phyloP scores from a whole-genome alignment of 1,140 invertebrate genomes.

The Euborellia annulipes region DNA sequence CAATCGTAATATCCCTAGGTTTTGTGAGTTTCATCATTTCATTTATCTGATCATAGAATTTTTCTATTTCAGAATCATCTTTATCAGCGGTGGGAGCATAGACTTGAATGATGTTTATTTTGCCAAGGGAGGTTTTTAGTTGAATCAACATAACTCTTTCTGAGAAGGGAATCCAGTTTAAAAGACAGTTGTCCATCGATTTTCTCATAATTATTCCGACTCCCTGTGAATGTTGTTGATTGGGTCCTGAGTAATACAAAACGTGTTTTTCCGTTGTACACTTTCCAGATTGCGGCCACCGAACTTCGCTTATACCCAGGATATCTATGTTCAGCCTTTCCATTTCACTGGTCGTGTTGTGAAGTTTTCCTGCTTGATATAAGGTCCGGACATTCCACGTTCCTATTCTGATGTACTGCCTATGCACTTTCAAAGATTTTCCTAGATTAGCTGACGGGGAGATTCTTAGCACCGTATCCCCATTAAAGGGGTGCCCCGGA shows the following conservation, averaged over 20 bases:
- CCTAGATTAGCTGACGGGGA: too few species aligned
- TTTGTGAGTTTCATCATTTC: too few species aligned
- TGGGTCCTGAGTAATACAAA: background rate
- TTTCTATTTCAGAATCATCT: background rate
- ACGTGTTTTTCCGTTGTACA: background rate
- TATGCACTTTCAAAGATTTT: too few species aligned
- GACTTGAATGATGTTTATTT: background rate
- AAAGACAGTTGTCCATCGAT: background rate
- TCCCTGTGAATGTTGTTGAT: slow-evolving; percentile 2
- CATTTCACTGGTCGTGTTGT: slow-evolving; percentile 3
- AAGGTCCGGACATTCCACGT: slow-evolving; percentile 5
- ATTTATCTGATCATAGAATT: too few species aligned
- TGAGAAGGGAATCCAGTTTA: too few species aligned
- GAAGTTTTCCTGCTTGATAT: slow-evolving; percentile 1
- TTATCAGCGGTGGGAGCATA: background rate
- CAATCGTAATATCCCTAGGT: too few species aligned
- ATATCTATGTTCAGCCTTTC: slow-evolving; percentile 3
- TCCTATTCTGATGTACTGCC: slow-evolving; percentile 5
- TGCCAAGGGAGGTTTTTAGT: background rate
- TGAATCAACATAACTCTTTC: slow-evolving; percentile 3
- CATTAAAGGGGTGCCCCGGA: too few species aligned
- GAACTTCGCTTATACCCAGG: slow-evolving; percentile 3
- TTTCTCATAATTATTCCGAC: slow-evolving; percentile 3
- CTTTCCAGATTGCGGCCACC: slow-evolving; percentile 3
- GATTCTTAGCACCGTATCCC: too few species aligned